Evolutionary conservation across 2,113 vertebrate species (phyloP), one percentile per base, ranked within the genome.

Genomic region (Delphinus delphis): DNA sequence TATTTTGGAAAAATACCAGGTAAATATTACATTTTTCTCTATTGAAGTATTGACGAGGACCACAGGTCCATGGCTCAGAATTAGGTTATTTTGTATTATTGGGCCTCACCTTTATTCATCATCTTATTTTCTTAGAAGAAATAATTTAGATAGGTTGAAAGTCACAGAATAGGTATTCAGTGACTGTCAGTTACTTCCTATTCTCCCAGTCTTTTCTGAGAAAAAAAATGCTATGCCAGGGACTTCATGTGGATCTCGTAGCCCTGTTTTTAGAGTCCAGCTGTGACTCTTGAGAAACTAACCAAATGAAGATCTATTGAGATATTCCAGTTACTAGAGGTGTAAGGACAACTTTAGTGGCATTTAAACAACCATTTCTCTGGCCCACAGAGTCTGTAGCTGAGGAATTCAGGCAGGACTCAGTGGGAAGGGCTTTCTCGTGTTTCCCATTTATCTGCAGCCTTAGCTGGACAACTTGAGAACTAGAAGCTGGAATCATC

Each of bases 241-340:
- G 36, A 38, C n/a, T 76, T 83, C 11, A 1, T 53, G 28, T 71
- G 13, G 15, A 21, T 76, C 11, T 87, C 31, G n/a, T 82, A 83
- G 62, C 41, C 7, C 8, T 93, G 47, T 65, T 90, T 95, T 67
- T 33, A 73, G 60, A 67, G 90, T 90, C 23, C 3, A 15, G 11
- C 44, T 86, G 58, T 62, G 63, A 89, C 50, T 62, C 50, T 68
- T 87, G n/a, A 90, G 38, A 86, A 90, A 67, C 47, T 65, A 87
- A 81, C 21, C 81, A 70, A 86, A 23, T 82, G 76, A 86, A 93
- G 58, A 82, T 63, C 36, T 25, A 7, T 26, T 86, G 50, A 76
- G 38, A 44, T 10, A 55, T 33, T 31, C 38, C 21, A 76, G 31
- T 53, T 13, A 21, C 15, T 62, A 13, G 28, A 86, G 67, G 2